A percentile compares a stretch with the other conserved stretches of the same genome.
phyloP scores from a whole-genome alignment of 1,140 invertebrate species.

The Tetragonula clypearis region DNA sequence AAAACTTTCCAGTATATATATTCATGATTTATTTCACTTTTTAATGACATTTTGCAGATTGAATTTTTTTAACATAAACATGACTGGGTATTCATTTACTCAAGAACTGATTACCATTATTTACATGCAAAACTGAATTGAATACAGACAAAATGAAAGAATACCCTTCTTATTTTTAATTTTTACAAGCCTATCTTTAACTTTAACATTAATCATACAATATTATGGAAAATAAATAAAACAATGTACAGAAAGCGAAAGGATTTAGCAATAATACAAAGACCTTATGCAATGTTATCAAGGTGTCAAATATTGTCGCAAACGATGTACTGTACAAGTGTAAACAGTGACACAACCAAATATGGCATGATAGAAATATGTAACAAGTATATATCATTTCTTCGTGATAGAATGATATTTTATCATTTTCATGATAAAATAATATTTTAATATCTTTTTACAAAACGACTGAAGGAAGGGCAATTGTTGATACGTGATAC shows the following conservation, averaged over 20 bases:
- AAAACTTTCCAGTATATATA: constrained; percentile 13
- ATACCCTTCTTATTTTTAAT: constrained; percentile 24
- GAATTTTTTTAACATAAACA: constrained; percentile 48
- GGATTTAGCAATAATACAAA: constrained; percentile 52
- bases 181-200: constrained; percentile 48
- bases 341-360: constrained; percentile 50
- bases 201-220: constrained; percentile 39
- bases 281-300: constrained; percentile 40
- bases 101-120: constrained; percentile 51
- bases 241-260: constrained; percentile 56
- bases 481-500: constrained; percentile 49
- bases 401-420: not conserved
- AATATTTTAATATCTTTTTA: constrained; percentile 9
- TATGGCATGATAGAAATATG: constrained; percentile 62
- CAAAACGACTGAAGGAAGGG: constrained; percentile 35
- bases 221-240: constrained; percentile 64
- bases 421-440: not conserved
- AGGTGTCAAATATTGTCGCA: constrained; percentile 36
- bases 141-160: constrained; percentile 49
- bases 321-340: constrained; percentile 58
- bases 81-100: constrained; percentile 42
- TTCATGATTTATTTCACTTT: constrained; percentile 56
- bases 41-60: constrained; percentile 56
- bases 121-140: constrained; percentile 65
- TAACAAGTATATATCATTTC: constrained; percentile 57